Conservation (phyloP, 2,888 invertebrate species). For the Drosophila anomalata region DNA sequence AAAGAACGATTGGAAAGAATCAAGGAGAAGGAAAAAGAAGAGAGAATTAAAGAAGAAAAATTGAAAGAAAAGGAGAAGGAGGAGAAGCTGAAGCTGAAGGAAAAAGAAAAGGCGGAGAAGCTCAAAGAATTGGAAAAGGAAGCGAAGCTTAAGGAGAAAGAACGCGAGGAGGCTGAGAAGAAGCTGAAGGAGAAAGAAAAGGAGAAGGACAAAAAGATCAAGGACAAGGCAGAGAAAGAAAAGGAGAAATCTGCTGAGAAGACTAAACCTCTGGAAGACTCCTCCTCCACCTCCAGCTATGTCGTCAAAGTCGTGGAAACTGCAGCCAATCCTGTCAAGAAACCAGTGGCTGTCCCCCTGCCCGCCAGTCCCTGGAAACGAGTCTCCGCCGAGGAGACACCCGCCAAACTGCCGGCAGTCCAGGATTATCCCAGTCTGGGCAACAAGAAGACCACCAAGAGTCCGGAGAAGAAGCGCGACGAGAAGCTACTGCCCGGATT, state of each 20-base stretch:
- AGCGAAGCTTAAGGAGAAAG: slow-evolving; percentile 4
- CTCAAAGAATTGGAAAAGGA: slow-evolving; percentile 1
- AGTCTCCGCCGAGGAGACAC: slow-evolving; percentile 11
- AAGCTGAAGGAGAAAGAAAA: slow-evolving; percentile 8
- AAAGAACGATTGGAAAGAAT: not conserved
- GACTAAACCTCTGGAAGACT: not conserved
- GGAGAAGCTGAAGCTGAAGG: not conserved
- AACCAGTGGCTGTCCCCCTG: slow-evolving; percentile 11
- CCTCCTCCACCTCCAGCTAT: slow-evolving; percentile 8
- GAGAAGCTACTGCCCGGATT: slow-evolving; percentile 29
- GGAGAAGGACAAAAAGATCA: slow-evolving; percentile 4
- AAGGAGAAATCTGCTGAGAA: not conserved
- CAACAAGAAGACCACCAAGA: slow-evolving; percentile 21
- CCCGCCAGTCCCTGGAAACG: slow-evolving; percentile 26
- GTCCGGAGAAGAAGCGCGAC: slow-evolving; percentile 34
- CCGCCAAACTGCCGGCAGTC: slow-evolving; percentile 23
- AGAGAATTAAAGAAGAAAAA: not conserved
- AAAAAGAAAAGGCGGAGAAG: slow-evolving; percentile 15
- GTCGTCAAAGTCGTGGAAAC: slow-evolving; percentile 35
- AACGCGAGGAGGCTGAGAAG: slow-evolving; percentile 1
- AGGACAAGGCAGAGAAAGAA: slow-evolving; percentile 6
- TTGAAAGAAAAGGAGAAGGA: not conserved
- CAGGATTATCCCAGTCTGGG: slow-evolving; percentile 31
- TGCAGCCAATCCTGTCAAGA: not conserved
- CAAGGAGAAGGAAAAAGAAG: slow-evolving; percentile 13